These are phyloP conservation scores for Fistularia commersonii DNA, from an alignment of 2,797 vertebrate genomes.

Conservation along the genomic window DNA sequence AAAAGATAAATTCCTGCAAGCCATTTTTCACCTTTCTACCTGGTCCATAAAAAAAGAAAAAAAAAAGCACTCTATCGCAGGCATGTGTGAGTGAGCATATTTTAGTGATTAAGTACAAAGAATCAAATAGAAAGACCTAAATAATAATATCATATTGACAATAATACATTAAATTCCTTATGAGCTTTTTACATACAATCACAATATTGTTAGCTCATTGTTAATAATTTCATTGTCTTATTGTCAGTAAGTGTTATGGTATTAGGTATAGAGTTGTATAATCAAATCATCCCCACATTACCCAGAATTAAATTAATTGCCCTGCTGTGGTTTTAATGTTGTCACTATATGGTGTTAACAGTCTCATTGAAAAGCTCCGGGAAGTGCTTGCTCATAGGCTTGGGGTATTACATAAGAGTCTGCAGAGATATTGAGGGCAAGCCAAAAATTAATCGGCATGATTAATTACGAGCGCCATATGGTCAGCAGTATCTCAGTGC, in stretches of 20 bases:
- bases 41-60: constrained; percentile 26
- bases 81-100: too few relatives aligned
- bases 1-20: constrained; percentile 25
- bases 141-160: too few relatives aligned
- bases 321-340: constrained; percentile 26
- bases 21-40: constrained; percentile 43
- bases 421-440: constrained; percentile 60
- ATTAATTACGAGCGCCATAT: constrained; percentile 82
- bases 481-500: constrained; percentile 72
- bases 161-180: too few relatives aligned
- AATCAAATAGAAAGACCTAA: too few relatives aligned
- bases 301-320: constrained; percentile 23
- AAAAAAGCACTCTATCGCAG: too few relatives aligned
- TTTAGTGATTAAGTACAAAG: too few relatives aligned
- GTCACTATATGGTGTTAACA: constrained; percentile 31
- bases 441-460: constrained; percentile 75
- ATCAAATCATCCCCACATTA: background rate
- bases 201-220: too few relatives aligned
- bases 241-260: too few relatives aligned
- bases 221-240: too few relatives aligned
- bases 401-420: constrained; percentile 64
- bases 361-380: constrained; percentile 24
- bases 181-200: too few relatives aligned
- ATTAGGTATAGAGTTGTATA: too few relatives aligned
- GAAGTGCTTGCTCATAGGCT: constrained; percentile 45